Base-by-base conservation (phyloP, 2,888 invertebrate genomes). In the Hypomecis punctinalis region DNA sequence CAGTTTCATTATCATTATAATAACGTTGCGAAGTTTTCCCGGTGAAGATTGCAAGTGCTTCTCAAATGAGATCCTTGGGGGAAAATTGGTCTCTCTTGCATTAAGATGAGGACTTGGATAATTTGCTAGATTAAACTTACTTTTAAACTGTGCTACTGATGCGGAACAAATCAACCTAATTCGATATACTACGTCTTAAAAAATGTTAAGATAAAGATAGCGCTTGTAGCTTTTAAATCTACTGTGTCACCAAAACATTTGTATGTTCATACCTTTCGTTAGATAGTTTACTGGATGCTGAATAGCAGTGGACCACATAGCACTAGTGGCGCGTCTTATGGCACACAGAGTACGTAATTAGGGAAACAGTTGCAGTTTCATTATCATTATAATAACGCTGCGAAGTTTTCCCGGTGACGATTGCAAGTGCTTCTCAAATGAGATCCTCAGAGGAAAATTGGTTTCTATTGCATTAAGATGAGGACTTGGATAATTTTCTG, bases 11-110 rank as follows among this genome's bases (percentile, higher is more conserved):
- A 60, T 51, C 51, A 46, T 60, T 55, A 60, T 43, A 55, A 54
- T 57, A 57, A 58, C 56, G 53, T 52, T 37, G 40, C 55, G 54
- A 63, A 64, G 55, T 64, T 60, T 60, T 51, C 59, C 64, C 49
- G 40, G 40, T 46, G 59, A 56, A 45, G 55, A 55, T 64, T 64
- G 64, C 64, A 51, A 64, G 55, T 64, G 59, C 35, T 40, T 40
- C 43, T 52, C 39, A 11, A 66, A 56, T 51, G 51, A 52, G 53
- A 23, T 57, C 60, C 39, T 39, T 6, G 72, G 13, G 36, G 40
- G 62, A 35, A 48, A 56, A 56, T 61, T 62, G 23, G n/a, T 42
- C 33, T 6, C 23, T 23, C 42, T 46, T 46, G 11, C 11, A 58
- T 61, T 55, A 57, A 51, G 42, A 48, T 9, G 36, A 51, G 37